Evolutionary conservation across 2,888 invertebrate species (phyloP).

Genomic region (Griposia aprilina): DNA sequence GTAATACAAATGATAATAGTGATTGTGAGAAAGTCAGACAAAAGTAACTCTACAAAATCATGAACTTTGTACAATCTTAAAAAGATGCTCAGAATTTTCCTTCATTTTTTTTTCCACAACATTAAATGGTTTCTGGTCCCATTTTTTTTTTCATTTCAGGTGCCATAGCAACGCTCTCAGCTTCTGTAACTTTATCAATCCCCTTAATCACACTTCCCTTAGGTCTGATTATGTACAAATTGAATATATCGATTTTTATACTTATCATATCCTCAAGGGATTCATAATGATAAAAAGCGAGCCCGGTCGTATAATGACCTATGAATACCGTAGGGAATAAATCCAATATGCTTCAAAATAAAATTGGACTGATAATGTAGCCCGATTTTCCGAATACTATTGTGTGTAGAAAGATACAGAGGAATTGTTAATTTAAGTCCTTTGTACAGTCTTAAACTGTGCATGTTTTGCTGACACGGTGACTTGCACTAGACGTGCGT

Average conservation of each 20-base stretch:
- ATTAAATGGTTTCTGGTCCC: not conserved
- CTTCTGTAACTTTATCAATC: slow-evolving; percentile 1
- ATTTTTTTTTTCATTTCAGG: not conserved
- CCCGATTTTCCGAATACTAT: not conserved
- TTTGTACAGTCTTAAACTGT: not conserved
- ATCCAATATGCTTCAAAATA: not conserved
- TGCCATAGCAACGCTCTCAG: not conserved
- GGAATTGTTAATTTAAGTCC: not conserved
- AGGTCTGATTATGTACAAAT: not conserved
- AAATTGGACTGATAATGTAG: not conserved
- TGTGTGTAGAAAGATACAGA: not conserved
- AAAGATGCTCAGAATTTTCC: no score
- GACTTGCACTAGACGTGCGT: not conserved
- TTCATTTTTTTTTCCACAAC: no score
- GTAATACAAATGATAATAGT: not conserved
- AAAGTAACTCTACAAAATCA: not conserved
- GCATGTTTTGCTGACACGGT: not conserved
- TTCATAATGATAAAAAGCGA: slow-evolving; percentile 22
- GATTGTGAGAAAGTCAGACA: not conserved
- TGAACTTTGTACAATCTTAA: no score
- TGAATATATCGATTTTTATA: slow-evolving; percentile 33
- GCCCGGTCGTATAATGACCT: not conserved
- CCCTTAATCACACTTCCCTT: not conserved
- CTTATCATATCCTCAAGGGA: slow-evolving; percentile 1
- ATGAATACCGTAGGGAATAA: slow-evolving; percentile 20